A percentile compares a stretch with the other conserved stretches of the same genome.
Evolutionary conservation across 2,113 vertebrate genomes (phyloP).

Genomic region (Mirounga angustirostris): DNA sequence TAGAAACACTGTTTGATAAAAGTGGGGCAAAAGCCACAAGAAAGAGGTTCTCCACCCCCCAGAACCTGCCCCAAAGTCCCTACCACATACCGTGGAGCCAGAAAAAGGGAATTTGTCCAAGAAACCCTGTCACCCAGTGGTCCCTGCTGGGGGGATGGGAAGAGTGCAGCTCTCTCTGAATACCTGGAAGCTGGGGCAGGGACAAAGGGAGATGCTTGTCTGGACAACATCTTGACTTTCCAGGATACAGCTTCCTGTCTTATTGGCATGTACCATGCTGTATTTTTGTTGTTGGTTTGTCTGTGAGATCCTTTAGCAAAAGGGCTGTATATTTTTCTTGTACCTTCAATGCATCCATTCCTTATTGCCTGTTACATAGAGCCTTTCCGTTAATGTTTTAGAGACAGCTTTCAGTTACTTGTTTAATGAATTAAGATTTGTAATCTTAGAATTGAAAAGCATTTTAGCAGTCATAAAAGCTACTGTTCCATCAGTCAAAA

Average conservation of each 20-base stretch:
- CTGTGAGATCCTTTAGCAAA: background rate
- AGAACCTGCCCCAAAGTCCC: background rate
- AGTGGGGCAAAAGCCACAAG: background rate
- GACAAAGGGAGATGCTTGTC: background rate
- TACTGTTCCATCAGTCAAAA: background rate
- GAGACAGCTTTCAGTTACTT: background rate
- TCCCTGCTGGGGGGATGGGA: fast-evolving
- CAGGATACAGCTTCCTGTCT: background rate
- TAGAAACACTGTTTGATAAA: background rate
- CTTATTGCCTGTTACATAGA: background rate
- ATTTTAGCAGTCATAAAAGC: background rate
- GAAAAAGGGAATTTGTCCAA: background rate
- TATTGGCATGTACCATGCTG: background rate
- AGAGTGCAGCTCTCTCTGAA: background rate
- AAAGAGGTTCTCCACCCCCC: background rate
- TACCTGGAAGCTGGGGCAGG: background rate
- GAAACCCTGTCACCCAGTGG: background rate
- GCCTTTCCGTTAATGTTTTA: background rate
- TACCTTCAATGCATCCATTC: background rate
- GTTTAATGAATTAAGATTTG: background rate
- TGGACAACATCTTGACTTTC: background rate
- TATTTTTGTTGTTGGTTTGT: background rate
- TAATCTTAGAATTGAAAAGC: background rate
- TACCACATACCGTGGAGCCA: fast-evolving
- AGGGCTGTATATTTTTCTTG: background rate